phyloP scores from a whole-genome alignment of 1,140 invertebrate species.

The Trypoxylus dichotomus region DNA sequence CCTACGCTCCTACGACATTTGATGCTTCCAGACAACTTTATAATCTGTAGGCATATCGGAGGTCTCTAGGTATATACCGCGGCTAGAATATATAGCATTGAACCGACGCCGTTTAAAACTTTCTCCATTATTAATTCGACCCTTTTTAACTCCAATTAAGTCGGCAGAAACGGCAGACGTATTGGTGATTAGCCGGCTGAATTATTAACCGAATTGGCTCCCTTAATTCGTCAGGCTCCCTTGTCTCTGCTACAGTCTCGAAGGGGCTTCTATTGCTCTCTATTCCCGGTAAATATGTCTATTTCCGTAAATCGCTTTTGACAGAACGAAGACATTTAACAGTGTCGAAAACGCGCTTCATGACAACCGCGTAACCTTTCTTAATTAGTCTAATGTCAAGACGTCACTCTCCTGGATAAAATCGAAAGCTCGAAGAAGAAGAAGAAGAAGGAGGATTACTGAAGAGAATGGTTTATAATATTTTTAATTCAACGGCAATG shows the following conservation, averaged over 20 bases:
- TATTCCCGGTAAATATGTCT: constrained; percentile 2
- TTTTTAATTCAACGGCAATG: no score
- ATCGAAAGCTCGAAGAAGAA: background rate
- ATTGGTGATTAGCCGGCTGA: constrained; percentile 14
- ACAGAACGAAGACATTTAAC: constrained; percentile 6
- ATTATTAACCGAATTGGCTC: background rate
- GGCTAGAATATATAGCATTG: background rate
- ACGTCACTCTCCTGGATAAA: background rate
- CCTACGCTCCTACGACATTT: background rate
- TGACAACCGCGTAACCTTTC: background rate
- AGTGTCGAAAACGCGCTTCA: background rate
- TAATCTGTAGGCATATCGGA: background rate
- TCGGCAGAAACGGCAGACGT: constrained; percentile 15
- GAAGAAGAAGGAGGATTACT: background rate
- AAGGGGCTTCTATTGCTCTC: background rate
- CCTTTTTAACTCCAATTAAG: constrained; percentile 30
- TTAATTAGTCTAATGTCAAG: background rate
- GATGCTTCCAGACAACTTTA: background rate
- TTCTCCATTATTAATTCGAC: constrained; percentile 19
- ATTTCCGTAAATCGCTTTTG: background rate
- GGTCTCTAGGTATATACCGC: background rate
- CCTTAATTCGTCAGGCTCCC: background rate
- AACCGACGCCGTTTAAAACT: constrained; percentile 23
- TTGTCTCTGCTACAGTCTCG: background rate
- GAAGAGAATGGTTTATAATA: no score